Evolutionary conservation across 2,888 invertebrate species (phyloP), one percentile per base, ranked within the genome.

Genomic region (Phania funesta): DNA sequence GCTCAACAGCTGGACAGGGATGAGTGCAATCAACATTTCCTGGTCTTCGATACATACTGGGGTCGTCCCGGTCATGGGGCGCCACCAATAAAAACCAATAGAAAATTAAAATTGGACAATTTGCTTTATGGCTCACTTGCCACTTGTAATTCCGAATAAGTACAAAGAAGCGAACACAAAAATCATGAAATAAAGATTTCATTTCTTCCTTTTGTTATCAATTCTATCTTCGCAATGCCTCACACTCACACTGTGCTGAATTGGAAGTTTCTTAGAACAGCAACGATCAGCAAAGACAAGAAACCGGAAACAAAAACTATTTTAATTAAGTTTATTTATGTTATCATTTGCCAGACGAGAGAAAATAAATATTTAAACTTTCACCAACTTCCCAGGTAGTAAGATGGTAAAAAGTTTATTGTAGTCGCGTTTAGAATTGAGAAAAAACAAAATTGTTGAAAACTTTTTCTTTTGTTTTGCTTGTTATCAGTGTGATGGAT

Each of bases 41-140:
- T 93, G 84, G 95, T 95, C 1, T 96, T 95, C 94, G 93, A 94
- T 60, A 93, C 93, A 9, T 92, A 95, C 85, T 96, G 96, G 96
- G 96, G 96, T 26, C 93, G 95, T 56, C 96, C 96, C 0, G 96
- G 96, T 0, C 94, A 91, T 84, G 91, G 91, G 46, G 91, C 91
- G 32, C 91, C 89, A 48, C 85, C 86, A 65, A 65, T 41, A n/a
- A 29, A 44, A 32, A 65, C 65, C 32, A 89, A 86, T 82, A 87
- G 88, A 84, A 91, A 91, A 87, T 85, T 90, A 64, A 91, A 91
- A 85, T 88, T 91, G 89, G 88, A 91, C 87, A 88, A 90, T 88
- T 90, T 91, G 86, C 91, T 91, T 85, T 91, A 91, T 84, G 91
- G 91, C 24, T 20, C 58, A 29, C 35, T n/a, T n/a, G n/a, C 74